phyloP scores from a whole-genome alignment of 2,797 vertebrate genomes.

The Parotocinclus haroldoi region DNA sequence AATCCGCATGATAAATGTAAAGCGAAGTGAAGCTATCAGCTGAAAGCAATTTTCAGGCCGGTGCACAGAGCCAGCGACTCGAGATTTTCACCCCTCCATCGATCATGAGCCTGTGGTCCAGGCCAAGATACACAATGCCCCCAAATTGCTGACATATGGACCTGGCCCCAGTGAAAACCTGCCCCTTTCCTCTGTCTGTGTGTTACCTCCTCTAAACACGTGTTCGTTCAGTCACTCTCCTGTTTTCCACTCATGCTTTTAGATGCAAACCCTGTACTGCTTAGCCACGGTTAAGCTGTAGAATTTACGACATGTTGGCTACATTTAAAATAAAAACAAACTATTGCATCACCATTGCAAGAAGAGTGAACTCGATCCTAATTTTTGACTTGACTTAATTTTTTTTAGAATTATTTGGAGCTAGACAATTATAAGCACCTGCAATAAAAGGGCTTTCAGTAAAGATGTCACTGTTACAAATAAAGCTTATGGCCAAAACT shows the following conservation, averaged over 20 bases:
- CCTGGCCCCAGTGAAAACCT: slow-evolving; percentile 61
- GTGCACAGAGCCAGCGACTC: slow-evolving; percentile 80
- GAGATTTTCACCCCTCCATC: slow-evolving; percentile 94
- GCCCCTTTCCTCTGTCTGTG: slow-evolving; percentile 59
- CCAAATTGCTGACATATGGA: slow-evolving; percentile 99
- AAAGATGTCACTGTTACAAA: too few relatives aligned
- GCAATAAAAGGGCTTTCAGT: too few relatives aligned
- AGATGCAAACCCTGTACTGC: slow-evolving; percentile 44
- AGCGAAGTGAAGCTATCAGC: slow-evolving; percentile 87
- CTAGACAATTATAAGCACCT: too few relatives aligned
- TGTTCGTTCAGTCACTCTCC: slow-evolving; percentile 88
- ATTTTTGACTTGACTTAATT: too few relatives aligned
- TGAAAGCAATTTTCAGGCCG: slow-evolving; percentile 93
- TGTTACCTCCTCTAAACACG: slow-evolving; percentile 76
- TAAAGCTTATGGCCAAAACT: too few relatives aligned
- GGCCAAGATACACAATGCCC: slow-evolving; percentile 98
- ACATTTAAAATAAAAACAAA: too few relatives aligned
- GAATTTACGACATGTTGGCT: too few relatives aligned
- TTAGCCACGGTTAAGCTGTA: background rate
- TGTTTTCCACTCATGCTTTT: slow-evolving; percentile 68
- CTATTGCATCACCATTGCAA: background rate
- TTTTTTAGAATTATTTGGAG: too few relatives aligned
- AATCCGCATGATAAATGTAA: slow-evolving; percentile 90
- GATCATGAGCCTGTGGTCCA: slow-evolving; percentile 89
- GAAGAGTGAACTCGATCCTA: too few relatives aligned